Percentiles rank a stretch among this genome's conserved stretches.
phyloP scores from a whole-genome alignment of 2,888 invertebrate genomes.

The Nowickia ferox region DNA sequence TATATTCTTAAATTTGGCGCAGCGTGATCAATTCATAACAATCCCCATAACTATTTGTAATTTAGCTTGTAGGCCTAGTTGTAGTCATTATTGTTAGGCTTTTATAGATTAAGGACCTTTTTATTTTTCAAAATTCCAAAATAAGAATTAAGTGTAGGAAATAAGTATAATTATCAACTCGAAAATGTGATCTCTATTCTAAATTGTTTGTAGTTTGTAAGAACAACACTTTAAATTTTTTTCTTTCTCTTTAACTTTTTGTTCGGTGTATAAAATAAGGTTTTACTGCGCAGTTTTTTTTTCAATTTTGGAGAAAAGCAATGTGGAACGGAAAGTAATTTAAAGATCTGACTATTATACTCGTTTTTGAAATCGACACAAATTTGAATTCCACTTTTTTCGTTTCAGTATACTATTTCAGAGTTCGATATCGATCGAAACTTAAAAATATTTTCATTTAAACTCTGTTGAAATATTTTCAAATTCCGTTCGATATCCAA shows the following conservation, averaged over 20 bases:
- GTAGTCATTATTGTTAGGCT: constrained; percentile 56
- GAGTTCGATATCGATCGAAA: no score
- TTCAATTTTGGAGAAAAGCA: background rate
- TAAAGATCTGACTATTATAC: background rate
- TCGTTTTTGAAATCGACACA: no score
- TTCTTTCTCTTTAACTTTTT: constrained; percentile 33
- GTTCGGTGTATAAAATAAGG: no score
- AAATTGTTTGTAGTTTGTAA: constrained; percentile 67
- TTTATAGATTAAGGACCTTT: constrained; percentile 51
- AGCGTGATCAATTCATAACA: constrained; percentile 77
- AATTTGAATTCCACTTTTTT: no score
- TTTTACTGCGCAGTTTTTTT: no score
- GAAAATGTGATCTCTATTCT: constrained; percentile 76
- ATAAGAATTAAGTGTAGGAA: constrained; percentile 23
- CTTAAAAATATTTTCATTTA: no score
- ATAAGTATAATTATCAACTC: constrained; percentile 60
- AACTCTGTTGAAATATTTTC: no score
- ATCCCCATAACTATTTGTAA: constrained; percentile 40
- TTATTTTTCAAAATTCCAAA: constrained; percentile 45
- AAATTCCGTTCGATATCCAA: no score
- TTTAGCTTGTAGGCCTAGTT: constrained; percentile 58
- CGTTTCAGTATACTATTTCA: no score
- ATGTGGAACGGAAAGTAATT: background rate
- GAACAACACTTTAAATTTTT: constrained; percentile 24
- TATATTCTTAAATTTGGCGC: constrained; percentile 74